These are phyloP conservation scores for Rhyacophila evoluta DNA, from an alignment of 2,888 invertebrate species.

Conservation along the genomic window DNA sequence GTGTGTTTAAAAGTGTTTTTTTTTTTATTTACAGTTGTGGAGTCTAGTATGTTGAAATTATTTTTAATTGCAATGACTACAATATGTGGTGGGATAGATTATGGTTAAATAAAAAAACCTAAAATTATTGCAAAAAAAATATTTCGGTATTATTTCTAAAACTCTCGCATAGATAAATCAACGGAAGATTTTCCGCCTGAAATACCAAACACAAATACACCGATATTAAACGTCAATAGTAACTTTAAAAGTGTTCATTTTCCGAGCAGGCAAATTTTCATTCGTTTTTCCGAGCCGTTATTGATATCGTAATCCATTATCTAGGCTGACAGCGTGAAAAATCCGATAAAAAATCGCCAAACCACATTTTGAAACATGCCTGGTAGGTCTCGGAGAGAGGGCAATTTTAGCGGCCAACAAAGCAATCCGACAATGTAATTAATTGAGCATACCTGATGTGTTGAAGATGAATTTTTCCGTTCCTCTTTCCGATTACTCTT, in stretches of 20 bases:
- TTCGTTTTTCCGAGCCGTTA: constrained; percentile 1
- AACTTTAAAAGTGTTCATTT: constrained; percentile 13
- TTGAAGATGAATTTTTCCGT: constrained; percentile 32
- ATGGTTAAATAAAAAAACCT: too few species aligned
- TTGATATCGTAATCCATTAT: constrained; percentile 41
- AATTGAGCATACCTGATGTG: constrained; percentile 33
- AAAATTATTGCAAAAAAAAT: too few species aligned
- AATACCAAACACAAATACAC: constrained; percentile 4
- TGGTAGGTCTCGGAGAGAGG: background rate
- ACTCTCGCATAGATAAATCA: background rate
- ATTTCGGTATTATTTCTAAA: background rate
- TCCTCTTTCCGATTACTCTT: constrained; percentile 25
- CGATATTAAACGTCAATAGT: constrained; percentile 9
- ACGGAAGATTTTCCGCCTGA: background rate
- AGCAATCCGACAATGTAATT: constrained; percentile 35
- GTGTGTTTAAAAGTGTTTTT: too few species aligned
- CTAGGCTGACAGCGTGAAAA: constrained; percentile 37
- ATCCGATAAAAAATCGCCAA: constrained; percentile 40
- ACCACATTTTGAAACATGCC: constrained; percentile 26
- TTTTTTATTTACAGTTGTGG: too few species aligned
- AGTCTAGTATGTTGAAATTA: too few species aligned
- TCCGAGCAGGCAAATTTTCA: constrained; percentile 6
- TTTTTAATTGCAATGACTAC: too few species aligned
- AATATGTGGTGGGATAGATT: too few species aligned
- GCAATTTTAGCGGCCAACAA: constrained; percentile 26